A percentile compares a stretch with the other conserved stretches of the same genome.
Conservation (phyloP, 2,888 invertebrate species). For the Drosophila gaucha region DNA sequence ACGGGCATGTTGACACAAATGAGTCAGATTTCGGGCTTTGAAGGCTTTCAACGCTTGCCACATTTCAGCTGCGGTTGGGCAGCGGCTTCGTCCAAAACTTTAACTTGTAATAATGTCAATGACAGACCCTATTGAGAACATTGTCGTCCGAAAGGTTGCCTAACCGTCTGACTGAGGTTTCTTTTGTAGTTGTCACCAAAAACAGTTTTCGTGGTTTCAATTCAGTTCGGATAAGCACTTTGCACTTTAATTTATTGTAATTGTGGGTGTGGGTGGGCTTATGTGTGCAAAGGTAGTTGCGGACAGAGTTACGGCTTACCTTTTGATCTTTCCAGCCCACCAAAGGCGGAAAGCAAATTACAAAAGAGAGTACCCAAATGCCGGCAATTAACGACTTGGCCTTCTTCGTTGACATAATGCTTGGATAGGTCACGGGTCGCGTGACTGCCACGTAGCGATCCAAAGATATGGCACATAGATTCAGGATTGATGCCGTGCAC, state of each 20-base stretch:
- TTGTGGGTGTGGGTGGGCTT: constrained; percentile 8
- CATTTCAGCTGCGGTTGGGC: constrained; percentile 28
- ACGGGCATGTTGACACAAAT: constrained; percentile 61
- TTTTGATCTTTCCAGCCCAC: constrained; percentile 95
- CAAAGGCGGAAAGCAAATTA: constrained; percentile 98
- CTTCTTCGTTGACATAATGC: constrained; percentile 93
- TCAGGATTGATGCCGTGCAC: constrained; percentile 98
- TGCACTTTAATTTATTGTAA: constrained; percentile 42
- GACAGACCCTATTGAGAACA: constrained; percentile 46
- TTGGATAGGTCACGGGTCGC: constrained; percentile 97
- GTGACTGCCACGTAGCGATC: constrained; percentile 99
- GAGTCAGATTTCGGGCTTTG: constrained; percentile 43
- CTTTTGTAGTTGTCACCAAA: constrained; percentile 21
- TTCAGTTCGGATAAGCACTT: constrained; percentile 17
- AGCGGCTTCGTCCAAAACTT: constrained; percentile 48
- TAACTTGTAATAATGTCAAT: constrained; percentile 68
- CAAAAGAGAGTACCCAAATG: constrained; percentile 98
- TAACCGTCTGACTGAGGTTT: constrained; percentile 28
- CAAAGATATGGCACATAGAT: constrained; percentile 97
- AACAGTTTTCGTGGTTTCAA: constrained; percentile 29
- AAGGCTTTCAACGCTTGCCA: constrained; percentile 17
- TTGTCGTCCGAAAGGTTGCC: constrained; percentile 20
- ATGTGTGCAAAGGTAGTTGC: background rate
- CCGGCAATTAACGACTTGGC: constrained; percentile 94
- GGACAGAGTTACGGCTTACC: constrained; percentile 86